A percentile compares a stretch with the other conserved stretches of the same genome.
These are phyloP conservation scores for Monochamus saltuarius DNA, from an alignment of 1,140 invertebrate genomes.

Conservation along the genomic window DNA sequence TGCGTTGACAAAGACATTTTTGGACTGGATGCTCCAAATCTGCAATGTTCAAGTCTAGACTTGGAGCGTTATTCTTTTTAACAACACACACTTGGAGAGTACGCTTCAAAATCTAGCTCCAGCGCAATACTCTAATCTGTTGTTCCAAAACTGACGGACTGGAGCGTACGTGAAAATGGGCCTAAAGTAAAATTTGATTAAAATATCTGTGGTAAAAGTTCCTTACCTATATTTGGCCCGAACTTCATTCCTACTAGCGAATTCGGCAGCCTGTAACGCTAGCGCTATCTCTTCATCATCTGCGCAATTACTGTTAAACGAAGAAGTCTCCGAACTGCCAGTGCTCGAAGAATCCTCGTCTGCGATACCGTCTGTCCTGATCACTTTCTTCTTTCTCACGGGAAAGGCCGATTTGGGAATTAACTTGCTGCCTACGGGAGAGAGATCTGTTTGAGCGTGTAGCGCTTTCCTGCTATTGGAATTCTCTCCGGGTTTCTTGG, in stretches of 20 bases:
- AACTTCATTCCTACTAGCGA: constrained; percentile 76
- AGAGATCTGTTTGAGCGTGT: not conserved
- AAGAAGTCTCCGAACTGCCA: constrained; percentile 61
- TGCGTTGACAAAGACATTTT: too few relatives aligned
- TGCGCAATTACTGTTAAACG: constrained; percentile 79
- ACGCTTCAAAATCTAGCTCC: too few relatives aligned
- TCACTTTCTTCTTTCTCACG: constrained; percentile 21
- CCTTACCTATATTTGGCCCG: constrained; percentile 77
- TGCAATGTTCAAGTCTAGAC: too few relatives aligned
- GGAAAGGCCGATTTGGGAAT: constrained; percentile 11
- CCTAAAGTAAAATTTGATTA: too few relatives aligned
- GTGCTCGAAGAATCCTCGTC: constrained; percentile 40
- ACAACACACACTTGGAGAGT: too few relatives aligned
- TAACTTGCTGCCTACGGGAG: not conserved
- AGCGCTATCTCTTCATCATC: constrained; percentile 88
- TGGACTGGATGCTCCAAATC: too few relatives aligned
- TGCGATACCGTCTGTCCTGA: not conserved
- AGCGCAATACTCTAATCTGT: too few relatives aligned
- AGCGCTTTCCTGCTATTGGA: not conserved
- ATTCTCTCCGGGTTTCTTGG: constrained; percentile 3
- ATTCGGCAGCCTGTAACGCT: constrained; percentile 81
- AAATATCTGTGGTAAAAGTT: too few relatives aligned
- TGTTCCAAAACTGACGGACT: too few relatives aligned
- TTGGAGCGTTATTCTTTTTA: too few relatives aligned
- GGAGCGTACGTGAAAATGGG: too few relatives aligned